Conservation (phyloP, 2,113 vertebrate genomes). For the Physeter macrocephalus region DNA sequence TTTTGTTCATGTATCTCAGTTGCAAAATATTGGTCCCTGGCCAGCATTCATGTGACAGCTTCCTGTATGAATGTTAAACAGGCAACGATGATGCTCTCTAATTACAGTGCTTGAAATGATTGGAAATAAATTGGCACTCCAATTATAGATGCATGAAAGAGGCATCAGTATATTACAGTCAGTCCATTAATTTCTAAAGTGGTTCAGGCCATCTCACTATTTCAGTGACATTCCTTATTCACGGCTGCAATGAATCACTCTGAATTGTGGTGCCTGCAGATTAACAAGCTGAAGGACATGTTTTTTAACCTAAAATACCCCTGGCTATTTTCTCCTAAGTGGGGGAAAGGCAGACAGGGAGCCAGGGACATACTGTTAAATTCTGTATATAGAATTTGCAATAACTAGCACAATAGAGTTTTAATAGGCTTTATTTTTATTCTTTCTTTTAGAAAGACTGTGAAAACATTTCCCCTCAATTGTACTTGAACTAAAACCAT, state of each 20-base stretch:
- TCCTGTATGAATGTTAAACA: slow-evolving; percentile 82
- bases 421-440: slow-evolving; percentile 33
- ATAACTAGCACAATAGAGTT: not conserved
- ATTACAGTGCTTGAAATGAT: slow-evolving; percentile 86
- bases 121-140: slow-evolving; percentile 86
- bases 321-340: slow-evolving; percentile 12
- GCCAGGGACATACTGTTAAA: not conserved
- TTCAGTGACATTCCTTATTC: slow-evolving; percentile 76
- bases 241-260: slow-evolving; percentile 74
- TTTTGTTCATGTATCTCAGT: slow-evolving; percentile 68
- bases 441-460: not conserved
- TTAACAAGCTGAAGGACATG: slow-evolving; percentile 76
- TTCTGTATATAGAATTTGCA: not conserved
- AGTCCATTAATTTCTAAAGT: slow-evolving; percentile 85
- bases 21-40: slow-evolving; percentile 75
- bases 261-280: slow-evolving; percentile 63
- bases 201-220: slow-evolving; percentile 77
- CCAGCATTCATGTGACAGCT: slow-evolving; percentile 75
- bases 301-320: slow-evolving; percentile 51
- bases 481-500: not conserved
- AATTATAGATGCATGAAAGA: slow-evolving; percentile 84
- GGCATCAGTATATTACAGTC: slow-evolving; percentile 79
- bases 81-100: slow-evolving; percentile 81
- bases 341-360: slow-evolving; percentile 19
- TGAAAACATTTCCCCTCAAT: not conserved